Evolutionary conservation across 2,797 vertebrate genomes (phyloP).

Genomic region (Arctocebus calabarensis): DNA sequence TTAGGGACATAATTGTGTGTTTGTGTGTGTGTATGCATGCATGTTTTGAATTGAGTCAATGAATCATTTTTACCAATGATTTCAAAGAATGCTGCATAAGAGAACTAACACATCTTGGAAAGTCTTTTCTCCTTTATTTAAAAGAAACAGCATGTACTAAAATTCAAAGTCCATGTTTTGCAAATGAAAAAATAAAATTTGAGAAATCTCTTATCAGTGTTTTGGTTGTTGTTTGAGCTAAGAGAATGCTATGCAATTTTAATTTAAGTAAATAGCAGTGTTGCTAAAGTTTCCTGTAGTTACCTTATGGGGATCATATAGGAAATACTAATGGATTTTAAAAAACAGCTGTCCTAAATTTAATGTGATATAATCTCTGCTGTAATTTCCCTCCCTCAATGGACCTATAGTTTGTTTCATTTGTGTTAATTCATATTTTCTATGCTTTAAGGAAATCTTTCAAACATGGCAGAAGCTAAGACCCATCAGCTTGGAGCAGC

Average conservation of each 20-base stretch:
- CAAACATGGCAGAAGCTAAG: conserved; percentile 87
- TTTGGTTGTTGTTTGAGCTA: conserved; percentile 35
- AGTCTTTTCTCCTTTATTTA: conserved; percentile 28
- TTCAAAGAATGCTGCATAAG: conserved; percentile 30
- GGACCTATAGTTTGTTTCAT: conserved; percentile 40
- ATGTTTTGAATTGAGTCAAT: neutral
- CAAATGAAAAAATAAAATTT: conserved; percentile 52
- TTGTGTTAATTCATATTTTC: conserved; percentile 81
- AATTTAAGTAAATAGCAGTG: neutral
- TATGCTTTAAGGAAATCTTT: conserved; percentile 86
- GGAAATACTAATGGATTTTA: conserved; percentile 22
- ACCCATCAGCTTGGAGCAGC: conserved; percentile 81
- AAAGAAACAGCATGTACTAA: neutral
- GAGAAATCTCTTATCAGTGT: neutral
- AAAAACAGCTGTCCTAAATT: neutral
- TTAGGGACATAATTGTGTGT: neutral
- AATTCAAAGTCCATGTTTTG: neutral
- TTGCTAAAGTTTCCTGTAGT: conserved; percentile 28
- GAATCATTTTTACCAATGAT: conserved; percentile 17
- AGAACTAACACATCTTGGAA: conserved; percentile 44
- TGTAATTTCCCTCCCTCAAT: neutral
- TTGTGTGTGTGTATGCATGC: neutral
- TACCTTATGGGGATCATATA: neutral
- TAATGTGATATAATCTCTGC: conserved; percentile 6
- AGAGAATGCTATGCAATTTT: conserved; percentile 20